Evolutionary conservation across 2,797 vertebrate species (phyloP).

Genomic region (Dromococcyx pavoninus): DNA sequence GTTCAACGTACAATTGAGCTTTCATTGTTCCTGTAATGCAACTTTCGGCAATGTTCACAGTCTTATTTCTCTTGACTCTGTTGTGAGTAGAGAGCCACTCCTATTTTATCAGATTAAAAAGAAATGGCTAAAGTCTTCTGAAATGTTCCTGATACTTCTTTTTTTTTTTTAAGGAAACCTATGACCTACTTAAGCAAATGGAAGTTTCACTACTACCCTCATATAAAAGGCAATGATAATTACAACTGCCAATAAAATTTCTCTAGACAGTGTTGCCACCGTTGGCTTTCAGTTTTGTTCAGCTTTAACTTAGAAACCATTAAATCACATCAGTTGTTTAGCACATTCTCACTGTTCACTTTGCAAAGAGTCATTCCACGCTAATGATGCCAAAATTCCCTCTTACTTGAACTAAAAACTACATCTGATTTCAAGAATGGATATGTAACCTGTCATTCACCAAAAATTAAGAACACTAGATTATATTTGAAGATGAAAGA

Average conservation of each 20-base stretch:
- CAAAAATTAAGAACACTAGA: background rate
- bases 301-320: background rate
- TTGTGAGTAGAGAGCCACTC: background rate
- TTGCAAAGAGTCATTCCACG: background rate
- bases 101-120: background rate
- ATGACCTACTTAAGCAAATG: background rate
- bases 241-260: background rate
- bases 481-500: background rate
- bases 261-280: background rate
- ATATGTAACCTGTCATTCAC: background rate
- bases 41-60: background rate
- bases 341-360: background rate
- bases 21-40: background rate
- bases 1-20: background rate
- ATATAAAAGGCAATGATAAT: background rate
- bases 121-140: background rate
- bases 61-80: background rate
- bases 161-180: background rate
- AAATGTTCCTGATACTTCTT: background rate
- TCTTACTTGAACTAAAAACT: background rate
- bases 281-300: background rate
- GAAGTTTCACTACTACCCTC: background rate
- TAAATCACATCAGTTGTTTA: background rate
- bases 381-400: background rate
- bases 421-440: background rate